phyloP scores from a whole-genome alignment of 2,113 vertebrate species.

The Chloropsis cyanopogon region DNA sequence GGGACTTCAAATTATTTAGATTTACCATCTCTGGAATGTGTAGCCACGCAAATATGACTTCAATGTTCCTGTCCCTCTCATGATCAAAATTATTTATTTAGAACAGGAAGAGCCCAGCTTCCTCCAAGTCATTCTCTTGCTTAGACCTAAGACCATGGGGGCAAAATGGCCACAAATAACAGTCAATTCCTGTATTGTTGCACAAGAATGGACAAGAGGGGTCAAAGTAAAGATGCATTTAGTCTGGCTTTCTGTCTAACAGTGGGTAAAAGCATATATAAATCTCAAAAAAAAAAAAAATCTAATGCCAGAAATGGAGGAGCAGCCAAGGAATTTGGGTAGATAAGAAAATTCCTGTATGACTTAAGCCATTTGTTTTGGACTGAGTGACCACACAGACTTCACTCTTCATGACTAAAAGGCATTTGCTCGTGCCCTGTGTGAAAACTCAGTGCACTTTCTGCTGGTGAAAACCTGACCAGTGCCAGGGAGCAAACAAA shows the following conservation, averaged over 20 bases:
- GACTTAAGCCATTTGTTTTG: slow-evolving; percentile 2
- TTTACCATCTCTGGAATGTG: not conserved
- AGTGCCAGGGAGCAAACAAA: not conserved
- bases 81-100: not conserved
- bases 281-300: slow-evolving; percentile 4
- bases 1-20: not conserved
- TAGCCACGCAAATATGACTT: not conserved
- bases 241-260: not conserved
- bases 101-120: not conserved
- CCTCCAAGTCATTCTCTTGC: not conserved
- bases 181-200: not conserved
- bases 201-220: not conserved
- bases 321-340: slow-evolving; percentile 23
- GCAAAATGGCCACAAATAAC: not conserved
- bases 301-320: not conserved
- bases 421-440: not conserved
- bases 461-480: not conserved
- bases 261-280: slow-evolving; percentile 8
- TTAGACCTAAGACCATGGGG: not conserved
- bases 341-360: slow-evolving; percentile 39
- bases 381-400: not conserved
- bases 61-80: not conserved
- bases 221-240: slow-evolving; percentile 2
- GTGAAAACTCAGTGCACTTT: not conserved
- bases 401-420: not conserved